Base-by-base conservation (phyloP, 2,888 invertebrate species). In the Eupithecia centaureata region DNA sequence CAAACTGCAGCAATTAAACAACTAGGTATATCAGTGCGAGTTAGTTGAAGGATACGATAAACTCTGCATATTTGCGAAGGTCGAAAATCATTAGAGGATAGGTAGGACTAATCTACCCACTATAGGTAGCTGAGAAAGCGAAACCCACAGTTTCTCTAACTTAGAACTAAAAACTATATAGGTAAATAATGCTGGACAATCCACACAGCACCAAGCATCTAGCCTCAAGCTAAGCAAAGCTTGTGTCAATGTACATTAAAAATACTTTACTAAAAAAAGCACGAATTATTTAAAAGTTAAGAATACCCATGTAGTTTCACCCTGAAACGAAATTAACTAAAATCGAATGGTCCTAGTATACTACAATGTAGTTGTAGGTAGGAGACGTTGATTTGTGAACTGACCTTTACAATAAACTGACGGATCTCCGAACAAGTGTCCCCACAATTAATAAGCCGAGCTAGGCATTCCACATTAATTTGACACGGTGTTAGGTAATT, bases 401-500 rank as follows among this genome's bases (percentile, higher is more conserved):
- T 32, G 22, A 32, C 57, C 66, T 61, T 63, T 68, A 67, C 51
- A 52, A 68, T 66, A 70, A 65, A 71, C 69, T 89, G 91, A 91
- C 88, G 87, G 86, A 90, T 90, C 86, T 82, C 81, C 80, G 75
- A 84, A 82, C 91, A 90, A 89, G 86, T 91, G 90, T 88, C 86
- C 81, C 77, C 77, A 85, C 90, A 87, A 91, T 92, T 92, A 92
- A 92, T 92, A 90, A 88, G 83, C 85, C 71, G 90, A 89, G 83
- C 84, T 82, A 82, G 80, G 86, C 89, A 92, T 93, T 93, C 91
- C 83, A 89, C 88, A 93, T 93, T 93, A 93, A 93, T 94, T 92
- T 93, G 92, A 92, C 90, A 89, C 86, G 91, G 88, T 87, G 89
- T 88, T 88, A 85, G 89, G 88, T 93, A 92, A 94, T 93, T 94